Evolutionary conservation across 92 coral and sea anemone species (phyloP), one percentile per base, ranked within the genome.

Genomic region (Zoanthus gigantus): DNA sequence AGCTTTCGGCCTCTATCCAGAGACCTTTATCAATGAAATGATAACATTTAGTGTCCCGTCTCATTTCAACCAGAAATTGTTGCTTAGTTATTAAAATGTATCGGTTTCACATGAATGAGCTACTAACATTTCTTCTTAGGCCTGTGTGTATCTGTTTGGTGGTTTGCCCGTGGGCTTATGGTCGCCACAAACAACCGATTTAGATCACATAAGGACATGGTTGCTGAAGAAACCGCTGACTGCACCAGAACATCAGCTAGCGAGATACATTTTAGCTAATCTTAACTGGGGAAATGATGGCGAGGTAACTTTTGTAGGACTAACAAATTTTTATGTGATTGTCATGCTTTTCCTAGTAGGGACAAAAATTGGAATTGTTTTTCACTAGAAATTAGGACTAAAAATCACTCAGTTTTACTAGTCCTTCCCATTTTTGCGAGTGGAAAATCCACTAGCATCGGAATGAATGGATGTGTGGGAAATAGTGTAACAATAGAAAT

Each of bases 281-380:
- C 77, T 97, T 42, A 95, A 95, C 94, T 97, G 99, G 99, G 97
- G 98, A 58, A 93, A 95, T 66, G 86, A 57, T 6, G 95, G 94
- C 15, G 94, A 92, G 89, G 95, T 91, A 86, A 80, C 45, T 63
- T 23, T 16, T 72, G 77, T 16, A 5, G 9, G 56, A 11, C 2
- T 5, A 63, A 58, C 23, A 58, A 13, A 0, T 5, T 0, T 63
- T 58, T 5, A 58, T 4, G 9, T 1, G 69, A 17, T 16, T 16
- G 9, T 1, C 0, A 30, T 3, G 69, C 12, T 50, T 0, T 50
- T 50, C 56, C 0, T 37, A 1, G 42, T 3, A 34, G 42, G 42
- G 42, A 34, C 3, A 34, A 3, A 34, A 34, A 34, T 34, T 34
- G 42, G 42, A 34, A 34, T 34, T 34, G 42, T 34, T 34, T 34